A percentile compares a stretch with the other conserved stretches of the same genome.
Evolutionary conservation across 2,888 invertebrate species (phyloP).

Genomic region (Drosophila affinis): DNA sequence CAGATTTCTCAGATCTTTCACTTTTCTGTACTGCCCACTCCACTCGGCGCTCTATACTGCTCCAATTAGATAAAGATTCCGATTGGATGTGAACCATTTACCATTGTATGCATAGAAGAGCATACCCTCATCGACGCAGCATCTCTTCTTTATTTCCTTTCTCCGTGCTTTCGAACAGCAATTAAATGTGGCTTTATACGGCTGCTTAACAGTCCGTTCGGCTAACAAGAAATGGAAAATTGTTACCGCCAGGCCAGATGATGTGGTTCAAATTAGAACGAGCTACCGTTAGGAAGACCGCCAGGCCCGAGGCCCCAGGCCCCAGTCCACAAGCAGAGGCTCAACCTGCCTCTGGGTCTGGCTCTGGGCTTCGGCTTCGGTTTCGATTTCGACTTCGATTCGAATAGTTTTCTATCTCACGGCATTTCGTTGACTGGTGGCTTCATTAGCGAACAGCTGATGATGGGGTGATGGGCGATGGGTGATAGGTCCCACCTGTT

Average conservation of each 20-base stretch:
- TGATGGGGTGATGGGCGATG: constrained; percentile 7
- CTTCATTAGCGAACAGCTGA: constrained; percentile 49
- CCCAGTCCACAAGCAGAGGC: neutral
- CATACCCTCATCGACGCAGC: neutral
- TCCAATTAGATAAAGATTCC: constrained; percentile 29
- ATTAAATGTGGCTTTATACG: constrained; percentile 27
- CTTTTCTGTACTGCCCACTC: constrained; percentile 10
- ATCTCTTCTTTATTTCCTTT: neutral
- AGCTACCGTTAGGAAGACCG: constrained; percentile 59
- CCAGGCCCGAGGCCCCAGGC: neutral
- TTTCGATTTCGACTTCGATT: constrained; percentile 9
- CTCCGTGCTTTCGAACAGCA: constrained; percentile 14
- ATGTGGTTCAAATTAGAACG: constrained; percentile 60
- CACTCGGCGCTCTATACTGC: constrained; percentile 15
- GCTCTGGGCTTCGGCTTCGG: neutral
- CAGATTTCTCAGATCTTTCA: constrained; percentile 24
- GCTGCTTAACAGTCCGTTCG: constrained; percentile 18
- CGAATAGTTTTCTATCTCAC: constrained; percentile 30
- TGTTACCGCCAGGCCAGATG: constrained; percentile 3
- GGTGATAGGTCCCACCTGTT: constrained; percentile 22
- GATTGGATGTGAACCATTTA: constrained; percentile 17
- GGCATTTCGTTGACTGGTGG: constrained; percentile 1
- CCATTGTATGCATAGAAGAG: constrained; percentile 3
- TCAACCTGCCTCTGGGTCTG: neutral
- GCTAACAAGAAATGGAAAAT: constrained; percentile 16